Conservation (phyloP, 1,140 invertebrate species). For the Monochamus saltuarius region DNA sequence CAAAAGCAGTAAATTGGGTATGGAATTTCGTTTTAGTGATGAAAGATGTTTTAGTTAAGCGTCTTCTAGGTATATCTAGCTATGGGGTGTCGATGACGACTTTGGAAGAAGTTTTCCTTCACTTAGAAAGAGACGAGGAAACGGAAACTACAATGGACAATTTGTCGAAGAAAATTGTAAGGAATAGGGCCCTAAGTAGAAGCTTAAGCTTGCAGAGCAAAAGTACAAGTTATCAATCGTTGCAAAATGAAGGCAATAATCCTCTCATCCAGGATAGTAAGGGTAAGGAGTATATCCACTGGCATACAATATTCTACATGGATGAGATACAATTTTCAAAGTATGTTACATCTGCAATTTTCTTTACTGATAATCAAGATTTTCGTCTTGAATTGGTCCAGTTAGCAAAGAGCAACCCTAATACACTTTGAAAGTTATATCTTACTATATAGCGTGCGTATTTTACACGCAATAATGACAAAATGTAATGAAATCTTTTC, state of each 20-base stretch:
- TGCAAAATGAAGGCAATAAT: conserved; percentile 64
- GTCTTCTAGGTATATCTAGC: conserved; percentile 70
- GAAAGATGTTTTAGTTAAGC: neutral
- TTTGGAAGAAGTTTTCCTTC: conserved; percentile 84
- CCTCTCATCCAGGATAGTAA: conserved; percentile 30
- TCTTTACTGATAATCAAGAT: too few relatives aligned
- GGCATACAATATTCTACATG: too few relatives aligned
- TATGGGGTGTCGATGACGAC: conserved; percentile 94
- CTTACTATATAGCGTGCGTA: too few relatives aligned
- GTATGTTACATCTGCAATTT: too few relatives aligned
- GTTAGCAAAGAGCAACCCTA: too few relatives aligned
- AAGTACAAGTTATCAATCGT: conserved; percentile 70
- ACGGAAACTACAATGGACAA: conserved; percentile 65
- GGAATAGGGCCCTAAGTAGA: conserved; percentile 67
- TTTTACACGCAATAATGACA: too few relatives aligned
- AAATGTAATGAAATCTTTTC: conserved; percentile 5
- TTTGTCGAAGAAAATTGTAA: conserved; percentile 70
- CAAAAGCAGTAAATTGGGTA: conserved; percentile 60
- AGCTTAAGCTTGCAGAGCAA: conserved; percentile 71
- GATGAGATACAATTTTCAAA: too few relatives aligned
- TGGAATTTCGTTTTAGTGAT: conserved; percentile 14
- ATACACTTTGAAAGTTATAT: too few relatives aligned
- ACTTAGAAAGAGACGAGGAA: conserved; percentile 70
- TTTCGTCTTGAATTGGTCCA: too few relatives aligned
- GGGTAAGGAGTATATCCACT: conserved; percentile 15